phyloP scores from a whole-genome alignment of 2,113 vertebrate genomes.

The Camelus dromedarius region DNA sequence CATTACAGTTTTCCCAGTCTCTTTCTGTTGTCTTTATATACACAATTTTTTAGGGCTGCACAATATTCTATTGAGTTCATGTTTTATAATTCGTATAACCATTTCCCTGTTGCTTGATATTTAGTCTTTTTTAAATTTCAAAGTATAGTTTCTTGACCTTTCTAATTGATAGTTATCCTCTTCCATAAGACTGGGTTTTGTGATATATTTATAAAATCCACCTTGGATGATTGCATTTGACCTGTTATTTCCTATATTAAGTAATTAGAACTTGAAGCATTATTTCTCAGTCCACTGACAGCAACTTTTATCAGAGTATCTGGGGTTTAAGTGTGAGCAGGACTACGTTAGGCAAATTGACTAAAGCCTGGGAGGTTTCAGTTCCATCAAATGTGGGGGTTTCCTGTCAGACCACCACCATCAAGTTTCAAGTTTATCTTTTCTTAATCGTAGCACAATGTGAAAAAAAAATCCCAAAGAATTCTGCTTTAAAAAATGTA shows the following conservation, averaged over 20 bases:
- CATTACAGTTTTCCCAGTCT: background rate
- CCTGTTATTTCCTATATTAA: background rate
- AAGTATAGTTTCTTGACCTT: slow-evolving; percentile 37
- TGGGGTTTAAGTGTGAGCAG: background rate
- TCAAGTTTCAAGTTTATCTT: slow-evolving; percentile 55
- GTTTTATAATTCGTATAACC: slow-evolving; percentile 7
- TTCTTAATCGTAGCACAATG: slow-evolving; percentile 60
- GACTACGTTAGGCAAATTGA: background rate
- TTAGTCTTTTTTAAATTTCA: slow-evolving; percentile 51
- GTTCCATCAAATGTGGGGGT: background rate
- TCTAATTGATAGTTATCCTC: slow-evolving; percentile 11
- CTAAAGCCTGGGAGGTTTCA: background rate
- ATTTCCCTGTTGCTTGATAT: slow-evolving; percentile 20
- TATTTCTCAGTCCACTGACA: background rate
- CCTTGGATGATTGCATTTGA: background rate
- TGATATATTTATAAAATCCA: slow-evolving; percentile 34
- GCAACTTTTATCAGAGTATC: background rate
- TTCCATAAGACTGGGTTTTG: background rate
- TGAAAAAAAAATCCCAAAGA: slow-evolving; percentile 39
- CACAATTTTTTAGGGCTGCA: background rate
- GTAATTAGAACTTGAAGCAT: background rate
- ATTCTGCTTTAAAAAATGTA: slow-evolving; percentile 62
- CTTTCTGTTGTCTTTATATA: background rate
- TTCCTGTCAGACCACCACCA: slow-evolving; percentile 61
- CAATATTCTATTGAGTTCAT: background rate